These are phyloP conservation scores for Parnassius glacialis DNA, from an alignment of 2,888 invertebrate genomes.

Conservation along the genomic window DNA sequence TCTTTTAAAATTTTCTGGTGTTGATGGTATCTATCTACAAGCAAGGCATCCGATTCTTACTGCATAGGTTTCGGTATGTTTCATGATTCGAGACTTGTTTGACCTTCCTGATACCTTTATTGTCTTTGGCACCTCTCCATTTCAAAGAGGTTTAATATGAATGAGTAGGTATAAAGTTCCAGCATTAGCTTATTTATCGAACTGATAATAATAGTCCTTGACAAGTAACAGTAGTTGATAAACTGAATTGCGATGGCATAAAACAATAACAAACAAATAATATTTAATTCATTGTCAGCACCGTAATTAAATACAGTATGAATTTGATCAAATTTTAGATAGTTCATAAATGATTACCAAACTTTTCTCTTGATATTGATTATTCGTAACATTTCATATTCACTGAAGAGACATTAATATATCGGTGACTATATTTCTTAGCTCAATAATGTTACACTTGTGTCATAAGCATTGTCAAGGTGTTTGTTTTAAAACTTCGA, in stretches of 20 bases:
- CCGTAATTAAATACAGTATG: background rate
- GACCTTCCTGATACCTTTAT: background rate
- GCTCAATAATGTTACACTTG: background rate
- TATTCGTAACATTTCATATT: constrained; percentile 13
- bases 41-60: no score
- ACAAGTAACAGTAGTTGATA: no score
- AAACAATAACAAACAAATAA: no score
- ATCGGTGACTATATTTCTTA: constrained; percentile 9
- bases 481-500: constrained; percentile 2
- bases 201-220: no score
- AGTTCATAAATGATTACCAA: background rate
- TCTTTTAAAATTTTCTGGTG: no score
- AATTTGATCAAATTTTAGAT: background rate
- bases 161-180: background rate
- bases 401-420: constrained; percentile 2
- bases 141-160: background rate
- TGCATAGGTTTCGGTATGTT: background rate
- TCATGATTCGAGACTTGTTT: background rate
- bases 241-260: no score
- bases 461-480: background rate
- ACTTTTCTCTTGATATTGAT: constrained; percentile 5
- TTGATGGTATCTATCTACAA: no score
- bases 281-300: no score
- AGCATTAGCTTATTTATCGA: background rate
- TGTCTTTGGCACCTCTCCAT: constrained; percentile 1